Percentiles rank a stretch among this genome's conserved stretches.
Conservation (phyloP, 1,140 invertebrate genomes). For the Zaprionus ghesquierei region DNA sequence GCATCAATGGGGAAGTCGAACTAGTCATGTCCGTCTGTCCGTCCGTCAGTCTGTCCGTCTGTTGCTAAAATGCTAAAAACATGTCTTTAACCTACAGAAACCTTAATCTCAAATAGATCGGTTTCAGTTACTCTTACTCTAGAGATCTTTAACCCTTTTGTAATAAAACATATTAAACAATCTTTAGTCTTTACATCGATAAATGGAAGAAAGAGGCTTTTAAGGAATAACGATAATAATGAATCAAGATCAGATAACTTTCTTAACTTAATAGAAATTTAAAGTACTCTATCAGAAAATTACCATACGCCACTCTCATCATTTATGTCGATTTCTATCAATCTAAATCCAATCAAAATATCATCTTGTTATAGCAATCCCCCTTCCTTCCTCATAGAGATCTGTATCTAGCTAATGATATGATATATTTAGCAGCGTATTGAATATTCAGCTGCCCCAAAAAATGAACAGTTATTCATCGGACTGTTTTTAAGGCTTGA, state of each 20-base stretch:
- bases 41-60: too few species aligned
- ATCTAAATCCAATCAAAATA: conserved; percentile 1
- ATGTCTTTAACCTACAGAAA: too few species aligned
- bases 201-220: too few species aligned
- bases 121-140: too few species aligned
- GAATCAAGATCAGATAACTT: not conserved
- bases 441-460: not conserved
- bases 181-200: too few species aligned
- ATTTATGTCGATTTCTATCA: not conserved
- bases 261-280: not conserved
- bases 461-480: not conserved
- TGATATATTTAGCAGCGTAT: conserved; percentile 5
- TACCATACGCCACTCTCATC: not conserved
- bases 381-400: not conserved
- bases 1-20: too few species aligned
- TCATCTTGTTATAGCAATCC: not conserved
- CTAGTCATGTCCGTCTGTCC: too few species aligned
- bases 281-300: not conserved
- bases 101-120: too few species aligned
- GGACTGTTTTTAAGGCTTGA: conserved; percentile 42
- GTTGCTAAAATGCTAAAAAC: too few species aligned
- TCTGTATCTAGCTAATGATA: not conserved
- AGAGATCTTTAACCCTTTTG: too few species aligned
- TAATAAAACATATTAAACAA: too few species aligned
- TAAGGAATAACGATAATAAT: too few species aligned